Percentiles rank a stretch among this genome's conserved stretches.
Conservation (phyloP, 1,140 invertebrate genomes). For the Procambarus virginalis region DNA sequence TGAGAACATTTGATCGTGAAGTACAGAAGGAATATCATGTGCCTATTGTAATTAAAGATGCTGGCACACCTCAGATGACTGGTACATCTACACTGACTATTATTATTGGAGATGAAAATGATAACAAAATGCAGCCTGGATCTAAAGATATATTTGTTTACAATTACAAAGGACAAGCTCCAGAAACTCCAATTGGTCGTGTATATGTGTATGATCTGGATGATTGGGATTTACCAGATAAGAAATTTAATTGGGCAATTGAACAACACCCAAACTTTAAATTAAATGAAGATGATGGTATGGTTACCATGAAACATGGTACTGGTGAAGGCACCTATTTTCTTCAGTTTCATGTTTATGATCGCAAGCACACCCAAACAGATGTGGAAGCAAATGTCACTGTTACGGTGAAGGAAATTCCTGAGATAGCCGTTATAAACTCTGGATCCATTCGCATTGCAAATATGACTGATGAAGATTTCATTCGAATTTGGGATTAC, state of each 20-base stretch:
- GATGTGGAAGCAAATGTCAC: conserved; percentile 85
- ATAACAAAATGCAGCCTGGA: conserved; percentile 97
- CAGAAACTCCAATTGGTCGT: conserved; percentile 90
- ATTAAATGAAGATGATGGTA: conserved; percentile 92
- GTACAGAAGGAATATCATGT: conserved; percentile 95
- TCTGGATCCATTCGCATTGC: conserved; percentile 94
- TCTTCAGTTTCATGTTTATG: conserved; percentile 93
- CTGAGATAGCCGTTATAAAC: conserved; percentile 95
- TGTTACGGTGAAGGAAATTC: conserved; percentile 93
- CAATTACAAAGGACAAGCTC: conserved; percentile 84
- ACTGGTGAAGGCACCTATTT: conserved; percentile 88
- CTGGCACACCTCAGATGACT: conserved; percentile 93
- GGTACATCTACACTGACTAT: conserved; percentile 90
- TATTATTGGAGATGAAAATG: conserved; percentile 95
- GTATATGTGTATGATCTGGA: conserved; percentile 97
- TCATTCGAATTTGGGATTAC: conserved; percentile 95
- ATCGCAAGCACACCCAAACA: conserved; percentile 92
- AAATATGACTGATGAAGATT: conserved; percentile 97
- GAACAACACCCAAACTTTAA: conserved; percentile 88
- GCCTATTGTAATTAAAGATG: conserved; percentile 94
- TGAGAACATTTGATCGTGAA: conserved; percentile 94
- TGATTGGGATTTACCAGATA: conserved; percentile 97
- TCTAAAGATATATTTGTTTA: conserved; percentile 97
- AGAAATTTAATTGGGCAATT: conserved; percentile 93
- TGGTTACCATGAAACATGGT: conserved; percentile 95